Base-by-base conservation (phyloP, 2,113 vertebrate genomes). In the Numenius arquata region DNA sequence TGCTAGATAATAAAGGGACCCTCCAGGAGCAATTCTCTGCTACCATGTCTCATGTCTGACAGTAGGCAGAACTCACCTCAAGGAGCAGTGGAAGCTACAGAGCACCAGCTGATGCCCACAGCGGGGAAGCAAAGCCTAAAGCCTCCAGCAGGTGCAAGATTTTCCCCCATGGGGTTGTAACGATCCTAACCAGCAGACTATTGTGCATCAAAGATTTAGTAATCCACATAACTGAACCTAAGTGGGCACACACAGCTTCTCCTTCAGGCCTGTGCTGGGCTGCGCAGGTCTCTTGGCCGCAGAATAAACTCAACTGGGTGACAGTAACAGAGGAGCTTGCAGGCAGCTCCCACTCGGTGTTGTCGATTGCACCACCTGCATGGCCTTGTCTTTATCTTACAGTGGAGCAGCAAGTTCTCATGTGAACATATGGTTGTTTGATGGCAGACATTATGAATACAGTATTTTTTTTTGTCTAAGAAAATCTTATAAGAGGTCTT, bases 181-280 rank as follows among this genome's bases (percentile, higher is more conserved):
- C 2, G 4, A 13, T 71, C 41, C 66, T 71, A 67, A 79, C 5
- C 11, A 62, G 56, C 78, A 66, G 61, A 71, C 70, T 43, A 1
- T 11, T 53, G 36, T 43, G n/a, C 43, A 41, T 77, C 21, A 63
- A 20, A 36, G 47, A 59, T 34, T 50, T 50, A 36, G 43, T 5
- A 9, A 74, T 40, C 34, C 41, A 15, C 0, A 0, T 43, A 48
- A 32, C 11, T 32, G 36, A 63, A 4, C 5, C 18, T 1, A 1
- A 70, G 81, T 10, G 52, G 59, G 48, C 25, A 8, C 80, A 0
- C 34, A 34, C 10, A 75, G 43, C 58, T 55, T 84, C 58, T 80
- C 27, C 58, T 86, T 67, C 71, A 63, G 74, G 45, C 36, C 43
- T 36, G 40, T 41, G 45, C 70, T 30, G 18, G 43, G 65, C 40